Percentiles rank a stretch among this genome's conserved stretches.
phyloP scores from a whole-genome alignment of 2,113 vertebrate genomes.

The Empidonax alnorum region DNA sequence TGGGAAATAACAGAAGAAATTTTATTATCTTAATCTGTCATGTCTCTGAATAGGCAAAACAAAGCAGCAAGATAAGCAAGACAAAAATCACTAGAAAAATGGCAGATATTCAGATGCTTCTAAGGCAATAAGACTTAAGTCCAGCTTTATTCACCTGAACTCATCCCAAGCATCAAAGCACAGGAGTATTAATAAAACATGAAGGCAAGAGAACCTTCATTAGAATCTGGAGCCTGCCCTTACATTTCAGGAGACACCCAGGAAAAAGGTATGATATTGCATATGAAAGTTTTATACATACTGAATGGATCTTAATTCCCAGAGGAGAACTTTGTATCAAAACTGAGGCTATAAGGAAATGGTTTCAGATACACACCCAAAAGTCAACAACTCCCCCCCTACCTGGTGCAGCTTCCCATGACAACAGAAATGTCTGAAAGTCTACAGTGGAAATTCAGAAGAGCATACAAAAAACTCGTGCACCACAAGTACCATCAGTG shows the following conservation, averaged over 20 bases:
- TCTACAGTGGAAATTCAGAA: constrained; percentile 16
- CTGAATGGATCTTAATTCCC: constrained; percentile 47
- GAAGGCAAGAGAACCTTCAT: constrained; percentile 6
- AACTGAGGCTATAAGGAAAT: constrained; percentile 28
- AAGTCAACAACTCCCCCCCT: background rate
- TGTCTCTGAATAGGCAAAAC: background rate
- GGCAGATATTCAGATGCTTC: background rate
- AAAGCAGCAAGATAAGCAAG: background rate
- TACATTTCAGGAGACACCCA: background rate
- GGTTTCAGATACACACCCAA: background rate
- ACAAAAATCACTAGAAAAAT: background rate
- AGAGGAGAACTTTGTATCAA: background rate
- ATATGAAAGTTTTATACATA: constrained; percentile 30
- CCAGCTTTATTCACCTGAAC: background rate
- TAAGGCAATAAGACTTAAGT: background rate
- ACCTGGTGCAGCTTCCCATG: no score
- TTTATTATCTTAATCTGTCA: background rate
- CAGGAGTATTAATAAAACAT: constrained; percentile 28
- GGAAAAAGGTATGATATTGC: background rate
- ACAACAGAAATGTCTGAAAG: background rate
- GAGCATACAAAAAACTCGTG: background rate
- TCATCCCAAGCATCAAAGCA: background rate
- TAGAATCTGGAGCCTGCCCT: background rate
- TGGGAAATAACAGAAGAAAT: background rate
- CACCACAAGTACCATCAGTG: background rate